Evolutionary conservation across 2,888 invertebrate species (phyloP), one percentile per base, ranked within the genome.

Genomic region (Coelogynopora nodosa): DNA sequence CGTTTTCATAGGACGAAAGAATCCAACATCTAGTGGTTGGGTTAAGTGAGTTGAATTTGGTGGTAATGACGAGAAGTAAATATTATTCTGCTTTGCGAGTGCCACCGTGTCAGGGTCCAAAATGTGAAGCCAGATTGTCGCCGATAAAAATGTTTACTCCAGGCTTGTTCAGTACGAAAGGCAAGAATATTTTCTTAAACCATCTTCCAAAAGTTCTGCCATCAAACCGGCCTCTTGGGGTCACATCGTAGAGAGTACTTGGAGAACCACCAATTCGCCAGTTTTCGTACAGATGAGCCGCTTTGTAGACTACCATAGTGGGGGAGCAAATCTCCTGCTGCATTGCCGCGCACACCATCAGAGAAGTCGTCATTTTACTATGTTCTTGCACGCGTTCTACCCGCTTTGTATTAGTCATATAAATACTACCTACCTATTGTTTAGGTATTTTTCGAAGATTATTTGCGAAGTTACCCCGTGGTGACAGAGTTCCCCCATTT

Each of bases 81-180:
- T 27, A 27, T 80, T 27, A 80, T 80, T 80, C 28, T n/a, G 5
- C 80, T 80, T 80, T 26, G 80, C 80, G 28, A 80, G 80, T n/a
- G 5, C 26, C 26, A 80, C 28, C 23, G 80, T 27, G n/a, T 80
- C 28, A 23, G 28, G 26, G 28, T 23, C 23, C 23, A 80, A 67
- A 80, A 27, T 80, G 80, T 27, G 80, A 80, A 23, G 80, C n/a
- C 23, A 80, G 80, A 80, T 80, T 80, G 80, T 80, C 80, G n/a
- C 80, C 2, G 80, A 80, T 80, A 5, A 80, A n/a, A 27, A 80
- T 80, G 2, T 80, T 80, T 2, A 26, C 80, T 80, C n/a, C 18
- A 27, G 80, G 2, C n/a, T 80, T 10, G 80, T 26, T 26, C 80
- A 10, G 28, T 26, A 80, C 10, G 26, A 26, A 26, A 5, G 80